phyloP scores from a whole-genome alignment of 2,797 vertebrate species.

The Pseudochirops cupreus region DNA sequence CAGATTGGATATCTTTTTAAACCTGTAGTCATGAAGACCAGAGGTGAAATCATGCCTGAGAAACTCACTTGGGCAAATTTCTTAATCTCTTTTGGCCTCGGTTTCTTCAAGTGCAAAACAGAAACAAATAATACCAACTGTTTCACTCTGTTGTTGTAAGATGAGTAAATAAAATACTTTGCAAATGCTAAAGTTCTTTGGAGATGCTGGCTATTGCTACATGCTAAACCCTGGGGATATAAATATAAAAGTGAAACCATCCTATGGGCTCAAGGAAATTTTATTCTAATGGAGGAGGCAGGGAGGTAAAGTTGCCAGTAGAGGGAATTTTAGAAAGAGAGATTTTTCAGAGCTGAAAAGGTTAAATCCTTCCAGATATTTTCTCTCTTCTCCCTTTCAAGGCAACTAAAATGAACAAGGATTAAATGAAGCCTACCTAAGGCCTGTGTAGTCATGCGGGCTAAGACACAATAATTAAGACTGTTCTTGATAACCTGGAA shows the following conservation, averaged over 20 bases:
- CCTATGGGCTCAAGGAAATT: background rate
- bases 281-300: background rate
- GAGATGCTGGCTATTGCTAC: background rate
- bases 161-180: background rate
- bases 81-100: background rate
- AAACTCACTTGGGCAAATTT: background rate
- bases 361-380: background rate
- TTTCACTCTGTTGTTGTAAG: background rate
- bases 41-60: background rate
- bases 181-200: background rate
- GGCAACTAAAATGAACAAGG: background rate
- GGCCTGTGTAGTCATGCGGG: background rate
- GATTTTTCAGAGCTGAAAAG: background rate
- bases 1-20: background rate
- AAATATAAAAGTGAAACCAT: background rate
- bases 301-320: background rate
- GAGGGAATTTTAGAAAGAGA: background rate
- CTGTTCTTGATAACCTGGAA: background rate
- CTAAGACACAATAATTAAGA: background rate
- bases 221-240: background rate
- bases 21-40: background rate
- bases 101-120: background rate
- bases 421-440: background rate
- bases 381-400: background rate
- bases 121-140: background rate